phyloP scores from a whole-genome alignment of 2,797 vertebrate genomes.

The Micrastur ruficollis region DNA sequence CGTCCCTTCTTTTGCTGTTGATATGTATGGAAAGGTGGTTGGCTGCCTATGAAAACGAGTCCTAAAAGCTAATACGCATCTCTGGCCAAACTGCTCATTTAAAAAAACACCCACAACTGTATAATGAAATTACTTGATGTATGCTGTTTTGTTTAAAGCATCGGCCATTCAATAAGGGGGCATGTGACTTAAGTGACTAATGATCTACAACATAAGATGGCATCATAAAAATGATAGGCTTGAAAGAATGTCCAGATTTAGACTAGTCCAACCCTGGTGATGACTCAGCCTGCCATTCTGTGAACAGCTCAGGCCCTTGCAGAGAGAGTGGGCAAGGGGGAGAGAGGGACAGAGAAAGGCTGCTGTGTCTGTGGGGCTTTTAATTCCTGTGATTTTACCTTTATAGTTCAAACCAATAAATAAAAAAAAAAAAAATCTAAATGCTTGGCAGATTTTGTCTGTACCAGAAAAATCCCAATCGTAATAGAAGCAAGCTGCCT shows the following conservation, averaged over 20 bases:
- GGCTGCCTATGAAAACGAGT: neutral
- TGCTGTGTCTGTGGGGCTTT: neutral
- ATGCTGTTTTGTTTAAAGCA: neutral
- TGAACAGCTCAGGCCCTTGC: neutral
- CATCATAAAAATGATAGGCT: neutral
- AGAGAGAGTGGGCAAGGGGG: neutral
- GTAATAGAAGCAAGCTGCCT: neutral
- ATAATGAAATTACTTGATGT: neutral
- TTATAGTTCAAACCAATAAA: neutral
- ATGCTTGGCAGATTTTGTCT: neutral
- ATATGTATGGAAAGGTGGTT: neutral
- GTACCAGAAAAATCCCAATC: fast-evolving
- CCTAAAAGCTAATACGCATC: neutral
- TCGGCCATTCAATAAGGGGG: neutral
- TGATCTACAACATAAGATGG: neutral
- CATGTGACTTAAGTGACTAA: neutral
- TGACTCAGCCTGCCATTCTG: neutral
- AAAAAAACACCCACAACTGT: neutral
- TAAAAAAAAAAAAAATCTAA: neutral
- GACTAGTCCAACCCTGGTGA: fast-evolving
- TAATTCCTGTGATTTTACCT: neutral
- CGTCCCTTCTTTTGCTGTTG: neutral
- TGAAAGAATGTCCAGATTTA: neutral
- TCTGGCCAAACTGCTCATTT: neutral
- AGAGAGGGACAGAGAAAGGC: neutral